Evolutionary conservation across 2,113 vertebrate genomes (phyloP), one percentile per base, ranked within the genome.

Genomic region (Callithrix jacchus): DNA sequence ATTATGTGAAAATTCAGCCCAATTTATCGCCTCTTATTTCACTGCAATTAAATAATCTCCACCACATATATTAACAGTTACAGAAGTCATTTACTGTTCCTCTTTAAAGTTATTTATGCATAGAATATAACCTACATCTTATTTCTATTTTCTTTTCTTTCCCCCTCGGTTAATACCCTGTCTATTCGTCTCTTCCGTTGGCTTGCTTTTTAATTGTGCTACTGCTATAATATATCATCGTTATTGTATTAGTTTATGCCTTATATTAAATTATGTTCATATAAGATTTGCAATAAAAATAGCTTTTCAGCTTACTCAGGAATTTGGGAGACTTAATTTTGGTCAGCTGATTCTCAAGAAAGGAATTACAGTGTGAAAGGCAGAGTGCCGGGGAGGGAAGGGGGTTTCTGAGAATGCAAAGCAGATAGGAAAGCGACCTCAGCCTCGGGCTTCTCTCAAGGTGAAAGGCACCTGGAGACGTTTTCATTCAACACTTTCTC

Each of bases 101-200:
- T 98, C 97, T 98, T 98, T 98, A 98, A 98, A 98, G 97, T 98
- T 98, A 98, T 98, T 98, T 98, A 98, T 97, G 98, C 95, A 94
- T 93, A 97, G 95, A 97, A 87, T 97, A 93, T 27, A 91, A 96
- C 97, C 98, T 61, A 82, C 40, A 79, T 97, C 98, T 98, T 97
- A 97, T 97, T 98, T 98, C 97, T 98, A 84, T 95, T 98, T 98
- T 97, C 97, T 98, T 98, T 97, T 92, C 96, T 96, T 97, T 97
- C 96, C 98, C 98, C 97, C 95, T 89, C 95, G 97, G 98, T 98
- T 98, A 97, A 98, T 98, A 95, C 84, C 47, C 97, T 97, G 96
- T 97, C 96, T 98, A 94, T 97, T 98, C 89, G 95, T 98, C 98
- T 98, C 98, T 96, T 97, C 94, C 71, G 93, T 98, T 93, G 97